Evolutionary conservation across 2,797 vertebrate species (phyloP).

Genomic region (Lutjanus argentimaculatus): DNA sequence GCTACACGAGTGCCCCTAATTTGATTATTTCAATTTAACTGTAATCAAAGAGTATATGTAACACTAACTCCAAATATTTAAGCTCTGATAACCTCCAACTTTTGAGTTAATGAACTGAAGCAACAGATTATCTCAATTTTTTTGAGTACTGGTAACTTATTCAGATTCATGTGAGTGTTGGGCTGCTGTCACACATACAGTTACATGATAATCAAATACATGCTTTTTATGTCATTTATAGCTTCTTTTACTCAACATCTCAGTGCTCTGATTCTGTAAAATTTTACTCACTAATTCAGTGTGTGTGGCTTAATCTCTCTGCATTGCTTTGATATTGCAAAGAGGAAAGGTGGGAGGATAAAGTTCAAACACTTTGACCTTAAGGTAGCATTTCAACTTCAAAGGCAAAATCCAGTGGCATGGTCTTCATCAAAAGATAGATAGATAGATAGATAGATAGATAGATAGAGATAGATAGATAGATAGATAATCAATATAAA

Average conservation of each 20-base stretch:
- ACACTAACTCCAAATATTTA: too few relatives aligned
- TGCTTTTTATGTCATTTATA: neutral
- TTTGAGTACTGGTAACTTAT: too few relatives aligned
- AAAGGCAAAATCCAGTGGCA: slow-evolving; percentile 48
- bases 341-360: slow-evolving; percentile 53
- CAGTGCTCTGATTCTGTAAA: neutral
- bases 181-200: neutral
- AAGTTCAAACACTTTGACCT: slow-evolving; percentile 83
- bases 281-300: neutral
- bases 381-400: slow-evolving; percentile 75
- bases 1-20: too few relatives aligned
- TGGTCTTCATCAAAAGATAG: slow-evolving; percentile 46
- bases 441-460: slow-evolving; percentile 19
- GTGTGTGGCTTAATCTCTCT: slow-evolving; percentile 18
- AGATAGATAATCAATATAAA: slow-evolving; percentile 12
- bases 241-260: neutral
- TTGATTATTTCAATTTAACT: too few relatives aligned
- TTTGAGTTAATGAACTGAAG: too few relatives aligned
- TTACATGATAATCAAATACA: neutral
- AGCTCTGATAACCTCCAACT: too few relatives aligned
- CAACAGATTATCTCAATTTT: too few relatives aligned
- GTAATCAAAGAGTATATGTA: too few relatives aligned
- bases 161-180: too few relatives aligned
- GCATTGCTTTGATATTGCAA: slow-evolving; percentile 67
- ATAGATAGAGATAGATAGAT: slow-evolving; percentile 16